A percentile compares a stretch with the other conserved stretches of the same genome.
These are phyloP conservation scores for Paradisaea rubra DNA, from an alignment of 2,113 vertebrate species.

Conservation along the genomic window DNA sequence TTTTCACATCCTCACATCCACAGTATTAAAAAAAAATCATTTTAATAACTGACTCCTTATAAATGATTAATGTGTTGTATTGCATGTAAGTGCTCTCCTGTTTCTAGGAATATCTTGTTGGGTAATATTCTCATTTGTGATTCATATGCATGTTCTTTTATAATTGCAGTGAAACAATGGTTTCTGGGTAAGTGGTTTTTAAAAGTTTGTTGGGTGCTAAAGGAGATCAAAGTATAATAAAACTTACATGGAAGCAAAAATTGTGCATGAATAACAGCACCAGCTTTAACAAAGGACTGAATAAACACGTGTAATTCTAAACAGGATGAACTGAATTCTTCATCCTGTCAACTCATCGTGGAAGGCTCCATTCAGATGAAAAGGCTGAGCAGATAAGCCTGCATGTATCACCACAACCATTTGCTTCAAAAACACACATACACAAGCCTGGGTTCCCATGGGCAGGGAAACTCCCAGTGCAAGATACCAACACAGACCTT, in stretches of 20 bases:
- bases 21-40: neutral
- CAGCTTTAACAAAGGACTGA: conserved; percentile 11
- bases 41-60: conserved; percentile 26
- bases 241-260: conserved; percentile 20
- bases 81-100: conserved; percentile 16
- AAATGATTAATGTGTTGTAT: conserved; percentile 40
- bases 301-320: neutral
- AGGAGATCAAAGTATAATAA: conserved; percentile 34
- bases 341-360: neutral
- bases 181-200: conserved; percentile 3
- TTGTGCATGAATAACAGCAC: neutral
- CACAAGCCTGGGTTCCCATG: neutral
- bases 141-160: conserved; percentile 17
- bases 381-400: neutral
- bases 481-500: neutral
- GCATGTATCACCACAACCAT: neutral
- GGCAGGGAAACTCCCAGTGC: neutral
- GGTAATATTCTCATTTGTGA: conserved; percentile 42
- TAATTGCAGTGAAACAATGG: conserved; percentile 43
- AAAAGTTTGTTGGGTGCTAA: neutral
- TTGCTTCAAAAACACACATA: neutral
- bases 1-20: neutral
- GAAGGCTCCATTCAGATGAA: conserved; percentile 3
- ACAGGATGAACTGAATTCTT: neutral
- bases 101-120: conserved; percentile 35